These are phyloP conservation scores for Mesocricetus auratus DNA, from an alignment of 2,113 vertebrate genomes.

Conservation along the genomic window DNA sequence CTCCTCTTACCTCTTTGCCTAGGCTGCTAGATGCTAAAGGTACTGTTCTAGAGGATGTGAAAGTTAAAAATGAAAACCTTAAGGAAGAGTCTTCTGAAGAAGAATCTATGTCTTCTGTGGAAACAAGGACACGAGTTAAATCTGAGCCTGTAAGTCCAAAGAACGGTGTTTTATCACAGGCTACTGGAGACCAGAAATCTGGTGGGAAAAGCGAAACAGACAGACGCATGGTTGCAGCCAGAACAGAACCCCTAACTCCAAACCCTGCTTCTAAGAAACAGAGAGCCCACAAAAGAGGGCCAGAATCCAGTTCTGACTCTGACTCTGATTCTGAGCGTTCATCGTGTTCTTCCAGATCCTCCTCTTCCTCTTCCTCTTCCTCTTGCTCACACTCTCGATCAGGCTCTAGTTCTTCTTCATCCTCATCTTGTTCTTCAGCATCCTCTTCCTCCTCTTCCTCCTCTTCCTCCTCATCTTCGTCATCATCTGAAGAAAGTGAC, in stretches of 20 bases:
- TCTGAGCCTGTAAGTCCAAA: slow-evolving; percentile 89
- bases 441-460: slow-evolving; percentile 92
- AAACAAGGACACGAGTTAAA: slow-evolving; percentile 86
- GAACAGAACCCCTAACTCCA: slow-evolving; percentile 96
- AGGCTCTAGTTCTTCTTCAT: slow-evolving; percentile 92
- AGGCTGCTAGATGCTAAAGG: slow-evolving; percentile 87
- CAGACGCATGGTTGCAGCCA: slow-evolving; percentile 95
- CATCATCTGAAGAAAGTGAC: slow-evolving; percentile 96
- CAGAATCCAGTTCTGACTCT: slow-evolving; percentile 93
- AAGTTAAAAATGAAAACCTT: slow-evolving; percentile 86
- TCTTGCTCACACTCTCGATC: slow-evolving; percentile 96
- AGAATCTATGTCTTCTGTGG: slow-evolving; percentile 88
- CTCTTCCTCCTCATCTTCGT: slow-evolving; percentile 95
- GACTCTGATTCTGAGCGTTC: slow-evolving; percentile 94
- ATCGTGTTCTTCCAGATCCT: slow-evolving; percentile 96
- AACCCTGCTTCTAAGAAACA: slow-evolving; percentile 95
- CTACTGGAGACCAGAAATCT: slow-evolving; percentile 89
- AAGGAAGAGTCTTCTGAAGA: slow-evolving; percentile 94
- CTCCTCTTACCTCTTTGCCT: slow-evolving; percentile 88
- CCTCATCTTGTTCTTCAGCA: slow-evolving; percentile 90
- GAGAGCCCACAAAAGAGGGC: slow-evolving; percentile 88
- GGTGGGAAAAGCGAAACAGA: slow-evolving; percentile 86
- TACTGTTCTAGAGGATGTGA: slow-evolving; percentile 86
- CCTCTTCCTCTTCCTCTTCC: slow-evolving; percentile 95
- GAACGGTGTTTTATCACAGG: slow-evolving; percentile 87